Evolutionary conservation across 2,797 vertebrate species (phyloP), one percentile per base, ranked within the genome.

Genomic region (Paedocypris micromegethes): DNA sequence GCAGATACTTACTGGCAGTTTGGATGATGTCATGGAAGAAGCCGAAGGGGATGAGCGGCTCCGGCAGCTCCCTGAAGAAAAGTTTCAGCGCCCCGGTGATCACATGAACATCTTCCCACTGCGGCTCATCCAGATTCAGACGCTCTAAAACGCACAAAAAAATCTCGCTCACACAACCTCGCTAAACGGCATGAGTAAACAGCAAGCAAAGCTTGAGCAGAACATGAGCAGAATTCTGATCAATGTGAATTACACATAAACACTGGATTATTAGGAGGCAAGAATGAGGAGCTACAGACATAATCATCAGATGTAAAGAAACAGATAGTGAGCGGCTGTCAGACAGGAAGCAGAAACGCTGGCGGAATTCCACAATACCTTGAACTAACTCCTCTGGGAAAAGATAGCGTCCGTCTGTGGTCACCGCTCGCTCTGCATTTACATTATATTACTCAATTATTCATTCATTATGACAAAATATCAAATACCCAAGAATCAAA

Each of bases 81-180:
- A 97, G 91, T 81, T 97, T 97, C 70, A 96, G 83, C 54, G 94
- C 94, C 45, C 94, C 94, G 0, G 92, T 94, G 84, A 97, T 83
- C 77, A 96, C 94, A 3, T 97, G 94, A 64, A 97, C 82, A 70
- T 97, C 94, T 55, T 94, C 93, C 94, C 94, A 97, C 70, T 94
- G 88, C 0, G 88, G 87, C 71, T 86, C 84, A 57, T 92, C 89
- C 83, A 97, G 85, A 83, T 92, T 90, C 83, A 96, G 78, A 80
- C 88, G 88, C 83, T 93, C 90, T 93, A 87, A 23, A 23, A 23
- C 23, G 23, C 23, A 23, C 23, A 23, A 23, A 23, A 23, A 75
- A 72, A n/a, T 61, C 48, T 66, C 45, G 57, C 6, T 39, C 42
- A 52, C 9, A 40, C 38, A 50, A 23, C 23, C 23, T 23, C 1